Conservation (phyloP, 2,113 vertebrate genomes). For the Carassius gibelio region DNA sequence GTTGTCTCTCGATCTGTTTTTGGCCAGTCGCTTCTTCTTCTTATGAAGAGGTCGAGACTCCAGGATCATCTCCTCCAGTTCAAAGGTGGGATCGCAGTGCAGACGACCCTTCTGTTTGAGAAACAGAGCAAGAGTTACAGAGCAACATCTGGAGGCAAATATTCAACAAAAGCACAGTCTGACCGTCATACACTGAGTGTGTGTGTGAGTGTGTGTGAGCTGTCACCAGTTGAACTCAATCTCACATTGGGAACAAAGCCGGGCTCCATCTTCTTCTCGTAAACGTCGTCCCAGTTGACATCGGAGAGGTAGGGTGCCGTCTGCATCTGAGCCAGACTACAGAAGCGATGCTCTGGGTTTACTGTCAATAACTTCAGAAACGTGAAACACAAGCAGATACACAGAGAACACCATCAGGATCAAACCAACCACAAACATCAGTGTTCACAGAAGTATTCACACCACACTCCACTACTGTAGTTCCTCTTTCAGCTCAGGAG, state of each 20-base stretch:
- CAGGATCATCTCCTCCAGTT: conserved; percentile 98
- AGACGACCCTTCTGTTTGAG: conserved; percentile 91
- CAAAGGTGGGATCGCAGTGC: conserved; percentile 98
- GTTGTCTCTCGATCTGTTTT: conserved; percentile 94
- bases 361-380: conserved; percentile 89
- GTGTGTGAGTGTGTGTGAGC: no score
- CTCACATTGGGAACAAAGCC: conserved; percentile 96
- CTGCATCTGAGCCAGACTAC: conserved; percentile 86
- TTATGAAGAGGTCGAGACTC: conserved; percentile 95
- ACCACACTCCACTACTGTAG: no score
- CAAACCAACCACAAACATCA: neutral
- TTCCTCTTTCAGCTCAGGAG: neutral
- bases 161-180: neutral
- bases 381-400: neutral
- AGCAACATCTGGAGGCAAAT: neutral
- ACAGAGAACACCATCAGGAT: neutral
- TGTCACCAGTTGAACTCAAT: conserved; percentile 16
- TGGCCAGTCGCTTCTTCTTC: conserved; percentile 97
- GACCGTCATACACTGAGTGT: no score
- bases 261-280: conserved; percentile 86
- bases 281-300: conserved; percentile 85
- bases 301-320: conserved; percentile 79
- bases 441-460: no score
- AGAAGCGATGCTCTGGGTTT: conserved; percentile 91
- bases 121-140: conserved; percentile 26